phyloP scores from a whole-genome alignment of 2,113 vertebrate species.

The Grantiella picta region DNA sequence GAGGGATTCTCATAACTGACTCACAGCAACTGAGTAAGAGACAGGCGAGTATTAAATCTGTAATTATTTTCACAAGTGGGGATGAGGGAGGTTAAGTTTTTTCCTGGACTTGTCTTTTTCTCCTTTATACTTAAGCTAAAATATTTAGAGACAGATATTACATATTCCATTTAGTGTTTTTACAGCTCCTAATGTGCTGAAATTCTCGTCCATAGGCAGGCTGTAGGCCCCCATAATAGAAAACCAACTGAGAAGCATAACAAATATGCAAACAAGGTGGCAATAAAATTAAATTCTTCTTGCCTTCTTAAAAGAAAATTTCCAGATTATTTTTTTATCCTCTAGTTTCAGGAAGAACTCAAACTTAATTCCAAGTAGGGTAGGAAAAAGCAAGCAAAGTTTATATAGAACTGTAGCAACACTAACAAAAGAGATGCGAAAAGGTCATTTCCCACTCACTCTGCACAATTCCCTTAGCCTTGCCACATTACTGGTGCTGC shows the following conservation, averaged over 20 bases:
- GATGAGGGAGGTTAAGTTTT: not conserved
- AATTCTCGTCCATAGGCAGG: not conserved
- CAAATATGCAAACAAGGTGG: not conserved
- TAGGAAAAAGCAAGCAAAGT: not conserved
- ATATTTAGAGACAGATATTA: not conserved
- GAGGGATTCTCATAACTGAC: not conserved
- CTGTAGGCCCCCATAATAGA: not conserved
- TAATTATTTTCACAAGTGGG: not conserved
- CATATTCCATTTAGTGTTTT: not conserved
- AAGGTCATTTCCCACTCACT: not conserved
- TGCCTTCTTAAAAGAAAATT: not conserved
- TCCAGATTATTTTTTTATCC: not conserved
- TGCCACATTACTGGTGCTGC: not conserved
- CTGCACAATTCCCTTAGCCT: not conserved
- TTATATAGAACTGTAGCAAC: not conserved
- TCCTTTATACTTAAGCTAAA: not conserved
- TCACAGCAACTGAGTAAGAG: not conserved
- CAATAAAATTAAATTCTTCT: not conserved
- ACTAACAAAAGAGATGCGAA: not conserved
- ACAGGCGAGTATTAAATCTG: not conserved
- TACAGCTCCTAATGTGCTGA: not conserved
- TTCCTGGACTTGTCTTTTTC: not conserved
- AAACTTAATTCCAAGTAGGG: not conserved
- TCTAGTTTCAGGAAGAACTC: not conserved
- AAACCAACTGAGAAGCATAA: not conserved